These are phyloP conservation scores for Exaiptasia diaphana DNA, from an alignment of 64 coral and sea anemone genomes.

Conservation along the genomic window DNA sequence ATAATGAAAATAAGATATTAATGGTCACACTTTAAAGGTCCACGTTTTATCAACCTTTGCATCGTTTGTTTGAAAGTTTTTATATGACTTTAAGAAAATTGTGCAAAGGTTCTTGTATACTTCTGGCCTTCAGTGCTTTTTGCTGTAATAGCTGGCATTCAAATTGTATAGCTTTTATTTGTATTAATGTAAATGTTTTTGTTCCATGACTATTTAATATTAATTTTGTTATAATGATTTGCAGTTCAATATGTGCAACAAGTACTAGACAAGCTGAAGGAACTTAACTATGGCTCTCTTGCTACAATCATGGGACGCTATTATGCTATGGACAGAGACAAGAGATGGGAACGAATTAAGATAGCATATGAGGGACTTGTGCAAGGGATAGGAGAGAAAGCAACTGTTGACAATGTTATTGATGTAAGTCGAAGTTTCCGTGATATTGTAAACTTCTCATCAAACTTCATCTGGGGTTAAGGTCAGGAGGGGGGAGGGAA, in stretches of 20 bases:
- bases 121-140: too few relatives aligned
- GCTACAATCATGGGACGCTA: conserved; percentile 86
- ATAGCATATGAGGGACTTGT: conserved; percentile 93
- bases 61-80: too few relatives aligned
- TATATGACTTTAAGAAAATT: too few relatives aligned
- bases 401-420: conserved; percentile 77
- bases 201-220: not conserved
- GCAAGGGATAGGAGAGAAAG: conserved; percentile 79
- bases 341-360: conserved; percentile 95
- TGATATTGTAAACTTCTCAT: not conserved
- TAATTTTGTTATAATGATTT: not conserved
- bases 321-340: conserved; percentile 98
- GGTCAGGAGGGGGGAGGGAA: not conserved
- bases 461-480: not conserved
- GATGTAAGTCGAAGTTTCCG: conserved; percentile 38
- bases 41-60: too few relatives aligned
- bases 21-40: too few relatives aligned
- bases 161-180: not conserved
- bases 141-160: too few relatives aligned
- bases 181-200: too few relatives aligned
- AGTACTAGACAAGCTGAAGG: conserved; percentile 85
- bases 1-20: too few relatives aligned
- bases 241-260: conserved; percentile 89
- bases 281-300: conserved; percentile 91
- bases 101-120: too few relatives aligned